Conservation (phyloP, 1,140 invertebrate genomes). For the Aleiodes sp. region DNA sequence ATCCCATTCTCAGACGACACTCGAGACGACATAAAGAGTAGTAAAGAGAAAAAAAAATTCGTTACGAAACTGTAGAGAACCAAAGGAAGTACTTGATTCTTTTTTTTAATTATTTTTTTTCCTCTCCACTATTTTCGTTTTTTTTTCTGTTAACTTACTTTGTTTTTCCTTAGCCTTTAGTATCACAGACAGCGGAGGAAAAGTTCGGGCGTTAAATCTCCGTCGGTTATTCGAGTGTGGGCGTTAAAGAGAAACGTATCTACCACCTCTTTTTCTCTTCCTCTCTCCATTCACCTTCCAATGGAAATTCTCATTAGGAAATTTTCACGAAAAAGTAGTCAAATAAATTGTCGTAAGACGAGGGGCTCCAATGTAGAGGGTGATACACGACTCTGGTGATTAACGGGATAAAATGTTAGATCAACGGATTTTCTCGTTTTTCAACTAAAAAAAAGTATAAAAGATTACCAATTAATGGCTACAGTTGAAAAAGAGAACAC, state of each 20-base stretch:
- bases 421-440: neutral
- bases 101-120: neutral
- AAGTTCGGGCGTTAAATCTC: slow-evolving; percentile 10
- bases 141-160: neutral
- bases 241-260: neutral
- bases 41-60: neutral
- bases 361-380: neutral
- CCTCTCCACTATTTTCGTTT: neutral
- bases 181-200: neutral
- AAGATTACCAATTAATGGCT: neutral
- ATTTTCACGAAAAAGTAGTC: neutral
- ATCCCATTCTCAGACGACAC: slow-evolving; percentile 7
- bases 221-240: slow-evolving; percentile 1
- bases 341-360: slow-evolving; percentile 12
- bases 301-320: slow-evolving; percentile 14
- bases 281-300: no score
- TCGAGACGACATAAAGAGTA: slow-evolving; percentile 16
- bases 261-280: no score
- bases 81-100: slow-evolving; percentile 1
- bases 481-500: neutral
- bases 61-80: neutral
- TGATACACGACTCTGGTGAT: neutral
- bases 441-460: neutral
- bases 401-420: neutral
- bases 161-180: neutral